A percentile compares a stretch with the other conserved stretches of the same genome.
phyloP scores from a whole-genome alignment of 2,797 vertebrate species.

The Thalassophryne amazonica region DNA sequence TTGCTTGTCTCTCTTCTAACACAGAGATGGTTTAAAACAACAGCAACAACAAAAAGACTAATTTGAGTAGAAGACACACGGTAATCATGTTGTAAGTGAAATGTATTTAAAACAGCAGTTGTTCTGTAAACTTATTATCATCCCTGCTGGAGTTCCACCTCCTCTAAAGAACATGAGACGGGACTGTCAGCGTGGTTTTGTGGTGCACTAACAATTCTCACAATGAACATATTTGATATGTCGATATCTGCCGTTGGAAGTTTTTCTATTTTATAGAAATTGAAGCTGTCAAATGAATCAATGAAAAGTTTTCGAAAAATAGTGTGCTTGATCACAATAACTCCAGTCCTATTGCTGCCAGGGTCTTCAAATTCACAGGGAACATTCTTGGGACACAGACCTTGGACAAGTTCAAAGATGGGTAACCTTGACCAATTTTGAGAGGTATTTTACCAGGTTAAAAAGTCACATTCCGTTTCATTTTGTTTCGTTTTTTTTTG shows the following conservation, averaged over 20 bases:
- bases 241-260: slow-evolving; percentile 2
- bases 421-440: too few relatives aligned
- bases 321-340: slow-evolving; percentile 52
- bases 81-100: background rate
- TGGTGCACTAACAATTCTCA: slow-evolving; percentile 7
- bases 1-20: too few relatives aligned
- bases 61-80: too few relatives aligned
- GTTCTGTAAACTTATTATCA: slow-evolving; percentile 14
- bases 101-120: background rate
- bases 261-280: slow-evolving; percentile 1
- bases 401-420: too few relatives aligned
- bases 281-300: slow-evolving; percentile 42
- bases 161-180: background rate
- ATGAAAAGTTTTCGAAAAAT: slow-evolving; percentile 64
- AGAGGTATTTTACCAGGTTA: too few relatives aligned
- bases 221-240: slow-evolving; percentile 1
- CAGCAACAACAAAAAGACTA: too few relatives aligned
- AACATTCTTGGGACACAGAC: too few relatives aligned
- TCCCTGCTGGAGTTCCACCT: background rate
- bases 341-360: too few relatives aligned
- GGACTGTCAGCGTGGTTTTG: background rate
- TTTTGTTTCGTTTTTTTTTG: too few relatives aligned
- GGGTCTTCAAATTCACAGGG: too few relatives aligned
- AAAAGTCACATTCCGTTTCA: too few relatives aligned
- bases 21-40: too few relatives aligned